phyloP scores from a whole-genome alignment of 2,888 invertebrate species.

The Drosophila leonis region DNA sequence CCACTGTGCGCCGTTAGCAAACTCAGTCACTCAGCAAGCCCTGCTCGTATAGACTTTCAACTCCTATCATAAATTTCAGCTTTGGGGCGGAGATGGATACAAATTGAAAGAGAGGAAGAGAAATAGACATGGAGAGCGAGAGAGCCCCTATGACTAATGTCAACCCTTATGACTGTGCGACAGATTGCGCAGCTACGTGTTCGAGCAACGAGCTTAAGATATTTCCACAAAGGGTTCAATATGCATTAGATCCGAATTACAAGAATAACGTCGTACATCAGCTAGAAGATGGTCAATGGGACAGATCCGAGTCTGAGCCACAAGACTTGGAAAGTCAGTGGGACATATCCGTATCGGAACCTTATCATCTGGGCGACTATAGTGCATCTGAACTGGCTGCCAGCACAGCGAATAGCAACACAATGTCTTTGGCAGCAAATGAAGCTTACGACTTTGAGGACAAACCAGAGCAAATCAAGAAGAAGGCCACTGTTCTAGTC shows the following conservation, averaged over 20 bases:
- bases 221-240: background rate
- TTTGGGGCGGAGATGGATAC: constrained; percentile 17
- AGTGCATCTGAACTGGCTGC: background rate
- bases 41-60: background rate
- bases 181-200: background rate
- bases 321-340: background rate
- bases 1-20: constrained; percentile 19
- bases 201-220: accelerated
- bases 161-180: background rate
- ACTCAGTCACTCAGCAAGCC: constrained; percentile 9
- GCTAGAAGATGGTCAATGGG: background rate
- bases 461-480: background rate
- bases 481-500: constrained; percentile 25
- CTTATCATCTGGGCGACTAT: background rate
- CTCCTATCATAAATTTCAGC: constrained; percentile 6
- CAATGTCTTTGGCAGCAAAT: background rate
- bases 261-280: constrained; percentile 1
- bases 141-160: constrained; percentile 6
- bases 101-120: background rate
- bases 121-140: background rate
- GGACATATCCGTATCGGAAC: background rate
- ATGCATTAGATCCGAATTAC: background rate
- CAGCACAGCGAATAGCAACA: too few relatives aligned
- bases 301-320: background rate
- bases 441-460: background rate